phyloP scores from a whole-genome alignment of 1,140 invertebrate species.

The Archegozetes longisetosus region DNA sequence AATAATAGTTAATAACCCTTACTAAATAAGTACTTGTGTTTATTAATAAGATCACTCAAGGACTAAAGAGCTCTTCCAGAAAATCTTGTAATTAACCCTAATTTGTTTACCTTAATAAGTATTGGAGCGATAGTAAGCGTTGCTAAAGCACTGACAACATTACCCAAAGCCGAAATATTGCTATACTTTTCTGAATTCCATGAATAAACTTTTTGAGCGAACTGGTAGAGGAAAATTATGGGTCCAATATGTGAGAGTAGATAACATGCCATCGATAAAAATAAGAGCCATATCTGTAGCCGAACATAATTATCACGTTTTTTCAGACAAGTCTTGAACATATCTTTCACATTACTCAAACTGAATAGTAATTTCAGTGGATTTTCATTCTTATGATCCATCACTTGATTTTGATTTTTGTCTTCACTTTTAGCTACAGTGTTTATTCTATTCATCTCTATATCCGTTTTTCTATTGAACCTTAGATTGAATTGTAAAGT shows the following conservation, averaged over 20 bases:
- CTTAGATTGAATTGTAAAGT: background rate
- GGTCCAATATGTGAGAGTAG: slow-evolving; percentile 6
- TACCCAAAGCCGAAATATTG: background rate
- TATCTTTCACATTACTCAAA: background rate
- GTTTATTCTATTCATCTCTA: no score
- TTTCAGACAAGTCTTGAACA: background rate
- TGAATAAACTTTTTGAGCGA: slow-evolving; percentile 9
- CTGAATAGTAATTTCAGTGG: slow-evolving; percentile 1
- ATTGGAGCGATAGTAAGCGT: background rate
- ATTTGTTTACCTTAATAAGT: background rate
- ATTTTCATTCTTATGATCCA: background rate
- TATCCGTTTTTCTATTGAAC: no score
- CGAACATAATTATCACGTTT: background rate
- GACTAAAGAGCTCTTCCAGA: no score
- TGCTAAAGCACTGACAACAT: background rate
- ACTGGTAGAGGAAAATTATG: slow-evolving; percentile 8
- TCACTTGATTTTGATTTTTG: background rate
- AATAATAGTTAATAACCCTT: no score
- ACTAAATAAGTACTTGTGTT: no score
- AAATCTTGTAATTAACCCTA: background rate
- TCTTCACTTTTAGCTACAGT: background rate
- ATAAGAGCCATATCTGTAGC: background rate
- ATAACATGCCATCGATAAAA: background rate
- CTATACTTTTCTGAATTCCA: slow-evolving; percentile 14
- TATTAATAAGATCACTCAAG: no score